Evolutionary conservation across 2,113 vertebrate genomes (phyloP), one percentile per base, ranked within the genome.

Genomic region (Columbina picui): DNA sequence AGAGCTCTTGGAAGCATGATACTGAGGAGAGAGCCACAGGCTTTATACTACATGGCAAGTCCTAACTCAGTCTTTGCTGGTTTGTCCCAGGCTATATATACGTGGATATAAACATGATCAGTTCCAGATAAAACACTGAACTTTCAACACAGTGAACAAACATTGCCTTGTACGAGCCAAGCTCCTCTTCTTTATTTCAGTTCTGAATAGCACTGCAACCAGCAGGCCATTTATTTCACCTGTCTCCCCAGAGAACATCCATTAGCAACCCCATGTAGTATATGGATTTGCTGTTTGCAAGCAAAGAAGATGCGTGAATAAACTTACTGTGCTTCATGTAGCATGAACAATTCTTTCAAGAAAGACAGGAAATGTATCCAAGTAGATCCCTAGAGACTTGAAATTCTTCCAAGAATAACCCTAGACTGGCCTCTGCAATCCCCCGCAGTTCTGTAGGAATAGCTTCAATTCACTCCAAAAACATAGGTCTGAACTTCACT

Each of bases 321-420:
- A 87, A 94, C 26, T 20, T 82, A 55, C 56, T 64, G 7, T 85
- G 88, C 55, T 64, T 85, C 73, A 64, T 21, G 36, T 81, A 96
- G 93, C 85, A 67, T 29, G 39, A 95, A 89, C 94, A 86, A 94
- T 90, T 97, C 50, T 61, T 95, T 94, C 86, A 87, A 77, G 84
- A 88, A 38, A 78, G 79, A 87, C 78, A 90, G 86, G 92, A 96
- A 95, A 80, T 21, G 11, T 92, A 92, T 89, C 90, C 87, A 92
- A 87, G 88, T 36, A 71, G 67, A 93, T 96, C 95, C 65, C 94
- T 50, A 53, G 81, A 89, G 96, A 95, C 87, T 95, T 97, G 95
- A 97, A 95, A 94, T 88, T 82, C 57, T 85, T 97, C 96, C 96
- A 97, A 97, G 78, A 97, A 97, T 87, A 97, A 93, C 96, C 95